Evolutionary conservation across 2,797 vertebrate species (phyloP), one percentile per base, ranked within the genome.

Genomic region (Leontopithecus rosalia): DNA sequence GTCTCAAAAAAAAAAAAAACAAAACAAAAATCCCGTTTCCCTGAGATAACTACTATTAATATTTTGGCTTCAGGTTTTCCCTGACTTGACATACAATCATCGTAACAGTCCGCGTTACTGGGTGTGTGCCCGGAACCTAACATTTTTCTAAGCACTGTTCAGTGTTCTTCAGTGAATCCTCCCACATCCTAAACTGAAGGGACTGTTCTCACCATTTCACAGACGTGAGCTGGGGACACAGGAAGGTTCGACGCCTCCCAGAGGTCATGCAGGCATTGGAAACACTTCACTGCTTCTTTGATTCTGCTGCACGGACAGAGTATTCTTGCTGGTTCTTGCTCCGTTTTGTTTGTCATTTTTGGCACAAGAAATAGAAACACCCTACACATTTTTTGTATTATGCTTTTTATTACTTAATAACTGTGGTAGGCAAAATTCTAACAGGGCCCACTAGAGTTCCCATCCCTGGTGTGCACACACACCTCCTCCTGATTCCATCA

Each of bases 141-240:
- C 3, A 1, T 20, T 0, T 2, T 14, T 24, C 50, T 4, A 13
- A 13, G 3, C 3, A 19, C 26, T 1, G 2, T 1, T 1, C 13
- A 0, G 1, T 5, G 5, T 1, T 3, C 8, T 14, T 8, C 75
- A 3, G 1, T 15, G 1, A 33, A 4, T 1, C 4, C 17, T 8
- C 3, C 15, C 39, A 0, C 13, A 5, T 22, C 50, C 39, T 39
- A 3, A 24, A 11, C 11, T 15, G 17, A 0, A 26, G 80, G 50
- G 7, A 15, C 33, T 22, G 8, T 26, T 15, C 8, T 52, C 28
- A 8, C 33, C 9, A 1, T 30, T 24, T 26, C 3, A 4, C 14
- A 57, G 30, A 9, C 0, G 30, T 15, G 17, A 41, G 30, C 20
- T 24, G 7, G 72, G 43, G 52, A 24, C 15, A 2, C 3, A 5